Base-by-base conservation (phyloP, 2,113 vertebrate species). In the Cricetomys ansorgei region DNA sequence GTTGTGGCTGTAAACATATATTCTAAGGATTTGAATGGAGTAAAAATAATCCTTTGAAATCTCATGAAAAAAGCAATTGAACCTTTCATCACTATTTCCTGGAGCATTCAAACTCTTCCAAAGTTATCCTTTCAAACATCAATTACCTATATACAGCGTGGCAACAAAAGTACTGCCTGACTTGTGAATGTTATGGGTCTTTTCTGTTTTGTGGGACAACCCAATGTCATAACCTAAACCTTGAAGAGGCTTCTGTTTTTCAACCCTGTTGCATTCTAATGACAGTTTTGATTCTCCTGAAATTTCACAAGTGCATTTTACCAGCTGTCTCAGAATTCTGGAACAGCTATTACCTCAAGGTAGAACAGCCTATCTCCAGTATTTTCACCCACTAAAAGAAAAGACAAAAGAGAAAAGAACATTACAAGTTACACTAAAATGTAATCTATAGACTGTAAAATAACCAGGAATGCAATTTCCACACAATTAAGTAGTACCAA, bases 391-490 rank as follows among this genome's bases (percentile, higher is more conserved):
- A 57, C 37, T 65, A 80, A 53, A 77, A 93, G 93, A 77, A 34
- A 85, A 34, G 43, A 50, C 43, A 79, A 92, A 95, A 86, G 21
- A 96, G 79, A 91, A 94, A 95, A 92, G 37, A 96, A 67, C 70
- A 62, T 67, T 88, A 85, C 34, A 81, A 96, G 88, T 92, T 96
- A 95, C 95, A 95, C 91, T 97, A 94, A 94, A 95, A 92, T 75
- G 76, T 91, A 97, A 97, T 95, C n/a, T 92, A 85, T 79, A 97
- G 94, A 95, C 81, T 97, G 92, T 95, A 97, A 97, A 96, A 96
- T 90, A 96, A 95, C 65, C 70, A 96, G 34, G 45, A 94, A 95
- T 88, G 92, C 85, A 91, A 95, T 97, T 97, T 96, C 59, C 85
- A 97, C 53, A n/a, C 85, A 97, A 97, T 97, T 96, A 97, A 88